phyloP scores from a whole-genome alignment of 2,888 invertebrate species.

The Agrochola lota region DNA sequence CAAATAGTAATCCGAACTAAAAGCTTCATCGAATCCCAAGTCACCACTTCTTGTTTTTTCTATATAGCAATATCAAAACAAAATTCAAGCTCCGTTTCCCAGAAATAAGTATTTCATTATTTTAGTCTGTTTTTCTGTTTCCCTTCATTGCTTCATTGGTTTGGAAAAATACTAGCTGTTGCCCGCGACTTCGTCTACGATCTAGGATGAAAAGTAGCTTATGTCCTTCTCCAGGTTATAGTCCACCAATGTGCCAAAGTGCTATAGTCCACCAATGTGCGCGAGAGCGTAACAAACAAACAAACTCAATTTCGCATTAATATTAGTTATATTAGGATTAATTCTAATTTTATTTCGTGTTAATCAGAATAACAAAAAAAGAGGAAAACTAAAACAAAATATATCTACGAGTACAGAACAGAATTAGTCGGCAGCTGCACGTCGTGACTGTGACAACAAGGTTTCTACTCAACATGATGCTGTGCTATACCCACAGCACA shows the following conservation, averaged over 20 bases:
- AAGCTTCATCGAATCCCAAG: slow-evolving; percentile 65
- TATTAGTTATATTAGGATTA: neutral
- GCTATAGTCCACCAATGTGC: too few relatives aligned
- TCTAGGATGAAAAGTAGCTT: too few relatives aligned
- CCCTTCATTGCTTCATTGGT: slow-evolving; percentile 1
- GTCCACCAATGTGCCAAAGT: too few relatives aligned
- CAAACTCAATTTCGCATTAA: too few relatives aligned
- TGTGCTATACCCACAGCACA: neutral
- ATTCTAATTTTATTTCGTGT: slow-evolving; percentile 1
- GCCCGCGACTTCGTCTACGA: too few relatives aligned
- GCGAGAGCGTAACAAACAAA: too few relatives aligned
- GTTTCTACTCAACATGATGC: neutral
- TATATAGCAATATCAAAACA: slow-evolving; percentile 55
- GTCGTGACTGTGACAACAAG: neutral
- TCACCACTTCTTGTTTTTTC: slow-evolving; percentile 64
- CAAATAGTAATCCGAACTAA: slow-evolving; percentile 71
- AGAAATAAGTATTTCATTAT: slow-evolving; percentile 18
- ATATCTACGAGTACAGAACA: neutral
- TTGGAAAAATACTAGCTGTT: neutral
- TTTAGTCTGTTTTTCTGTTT: slow-evolving; percentile 25
- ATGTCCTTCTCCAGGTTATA: too few relatives aligned
- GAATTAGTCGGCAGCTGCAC: neutral
- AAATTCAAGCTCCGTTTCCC: slow-evolving; percentile 39
- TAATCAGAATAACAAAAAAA: neutral
- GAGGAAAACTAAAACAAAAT: too few relatives aligned